A percentile compares a stretch with the other conserved stretches of the same genome.
These are phyloP conservation scores for Syngnathoides biaculeatus DNA, from an alignment of 2,113 vertebrate genomes.

Conservation along the genomic window DNA sequence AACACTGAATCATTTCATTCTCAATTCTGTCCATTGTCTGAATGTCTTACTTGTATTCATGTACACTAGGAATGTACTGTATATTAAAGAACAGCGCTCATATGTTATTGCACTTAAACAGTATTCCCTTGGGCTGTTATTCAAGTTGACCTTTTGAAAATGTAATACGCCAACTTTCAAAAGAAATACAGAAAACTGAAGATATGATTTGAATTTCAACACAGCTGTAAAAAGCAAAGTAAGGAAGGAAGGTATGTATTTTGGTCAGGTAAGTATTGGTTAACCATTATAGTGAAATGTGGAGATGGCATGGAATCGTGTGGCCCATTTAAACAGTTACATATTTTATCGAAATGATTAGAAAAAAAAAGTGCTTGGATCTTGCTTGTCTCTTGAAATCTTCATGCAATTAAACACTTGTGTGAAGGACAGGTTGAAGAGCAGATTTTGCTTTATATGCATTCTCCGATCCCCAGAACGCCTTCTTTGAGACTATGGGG, in stretches of 20 bases:
- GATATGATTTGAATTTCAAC: constrained; percentile 18
- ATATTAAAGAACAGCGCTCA: constrained; percentile 41
- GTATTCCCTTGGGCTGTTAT: constrained; percentile 41
- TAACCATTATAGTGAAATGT: background rate
- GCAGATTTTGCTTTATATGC: constrained; percentile 22
- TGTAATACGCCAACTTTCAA: constrained; percentile 54
- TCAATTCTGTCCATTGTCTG: constrained; percentile 32
- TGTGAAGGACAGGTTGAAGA: constrained; percentile 22
- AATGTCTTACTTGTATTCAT: constrained; percentile 43
- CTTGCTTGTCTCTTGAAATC: constrained; percentile 53
- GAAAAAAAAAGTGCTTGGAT: constrained; percentile 29
- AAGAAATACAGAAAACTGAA: constrained; percentile 42
- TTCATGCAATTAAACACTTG: constrained; percentile 55
- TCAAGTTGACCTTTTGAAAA: constrained; percentile 65
- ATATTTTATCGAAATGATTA: background rate
- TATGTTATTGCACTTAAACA: constrained; percentile 57
- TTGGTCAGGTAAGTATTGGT: constrained; percentile 23
- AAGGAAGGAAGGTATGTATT: constrained; percentile 37
- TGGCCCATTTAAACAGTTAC: constrained; percentile 36
- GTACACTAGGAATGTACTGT: constrained; percentile 30
- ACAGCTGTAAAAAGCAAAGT: constrained; percentile 15
- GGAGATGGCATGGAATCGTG: constrained; percentile 10
- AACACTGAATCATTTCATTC: constrained; percentile 40
- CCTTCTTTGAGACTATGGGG: constrained; percentile 1
- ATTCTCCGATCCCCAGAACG: constrained; percentile 18